These are phyloP conservation scores for Raja brachyura DNA, from an alignment of 2,113 vertebrate species.

Conservation along the genomic window DNA sequence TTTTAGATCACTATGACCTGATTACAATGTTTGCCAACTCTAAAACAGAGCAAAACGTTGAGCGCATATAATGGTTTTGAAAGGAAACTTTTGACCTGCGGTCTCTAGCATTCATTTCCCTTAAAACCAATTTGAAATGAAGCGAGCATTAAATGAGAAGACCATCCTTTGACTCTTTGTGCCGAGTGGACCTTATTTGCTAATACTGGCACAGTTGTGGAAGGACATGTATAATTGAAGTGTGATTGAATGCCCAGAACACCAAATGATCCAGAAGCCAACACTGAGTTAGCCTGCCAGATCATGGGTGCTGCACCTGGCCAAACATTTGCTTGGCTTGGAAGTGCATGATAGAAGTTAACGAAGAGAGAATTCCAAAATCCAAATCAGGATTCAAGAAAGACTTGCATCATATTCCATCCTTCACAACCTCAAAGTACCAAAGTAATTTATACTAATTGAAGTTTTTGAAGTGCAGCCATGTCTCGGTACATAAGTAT, in stretches of 20 bases:
- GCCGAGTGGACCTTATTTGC: neutral
- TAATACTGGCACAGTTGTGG: neutral
- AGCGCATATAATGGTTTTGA: neutral
- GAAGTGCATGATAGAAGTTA: neutral
- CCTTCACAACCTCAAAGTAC: neutral
- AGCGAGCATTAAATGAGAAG: neutral
- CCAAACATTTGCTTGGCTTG: neutral
- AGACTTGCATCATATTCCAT: neutral
- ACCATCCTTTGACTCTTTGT: too few relatives aligned
- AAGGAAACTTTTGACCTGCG: neutral
- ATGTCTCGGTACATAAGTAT: neutral
- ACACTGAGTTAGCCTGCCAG: neutral
- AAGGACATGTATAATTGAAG: neutral
- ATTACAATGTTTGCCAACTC: neutral
- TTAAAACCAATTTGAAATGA: neutral
- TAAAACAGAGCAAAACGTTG: neutral
- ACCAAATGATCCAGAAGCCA: neutral
- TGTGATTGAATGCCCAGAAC: neutral
- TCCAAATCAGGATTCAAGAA: neutral
- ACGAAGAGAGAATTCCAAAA: neutral
- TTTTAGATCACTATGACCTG: neutral
- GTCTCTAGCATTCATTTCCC: neutral
- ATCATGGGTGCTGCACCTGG: neutral
- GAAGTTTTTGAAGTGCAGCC: neutral
- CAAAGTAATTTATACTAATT: neutral